Base-by-base conservation (phyloP, 2,113 vertebrate species). In the Etheostoma spectabile region DNA sequence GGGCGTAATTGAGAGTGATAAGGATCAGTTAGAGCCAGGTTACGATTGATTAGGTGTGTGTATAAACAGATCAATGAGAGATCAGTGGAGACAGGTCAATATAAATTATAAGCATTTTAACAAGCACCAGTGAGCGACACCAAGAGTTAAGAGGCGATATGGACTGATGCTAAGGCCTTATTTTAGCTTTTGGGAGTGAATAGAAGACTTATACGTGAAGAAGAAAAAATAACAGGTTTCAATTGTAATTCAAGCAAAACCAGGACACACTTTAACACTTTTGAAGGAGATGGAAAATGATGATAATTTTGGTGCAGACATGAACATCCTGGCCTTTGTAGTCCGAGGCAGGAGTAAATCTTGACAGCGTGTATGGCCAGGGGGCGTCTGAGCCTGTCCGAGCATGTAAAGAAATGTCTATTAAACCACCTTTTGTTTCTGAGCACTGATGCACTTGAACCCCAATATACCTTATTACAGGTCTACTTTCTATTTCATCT, bases 1-100 rank as follows among this genome's bases (percentile, higher is more conserved):
- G 80, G 71, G 65, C 2, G 0, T 92, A 92, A 96, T 89, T 92
- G 95, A 92, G 89, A 94, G 76, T 91, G 86, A 93, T 86, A 86
- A 91, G 88, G 92, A 93, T 91, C 82, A 74, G 89, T 89, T 55
- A 64, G 89, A 85, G 83, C 14, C 88, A 82, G 57, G 82, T 93
- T 86, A 70, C 70, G 65, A 30, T 72, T 87, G 95, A 93, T 95
- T 90, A 66, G 84, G 70, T 24, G 71, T 77, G 91, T 85, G 75
- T 86, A 79, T 86, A 88, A 79, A 83, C 83, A 89, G 84, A 89
- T 82, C 22, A 42, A 42, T 42, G 74, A 75, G 71, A 64, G 74
- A 79, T 94, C 87, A 82, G 90, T 90, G 59, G 48, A n/a, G 59
- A 66, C 35, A 4, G 72, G 75, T 84, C 85, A 82, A 81, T 90